Base-by-base conservation (phyloP, 2,797 vertebrate genomes). In the Pseudochirops cupreus region DNA sequence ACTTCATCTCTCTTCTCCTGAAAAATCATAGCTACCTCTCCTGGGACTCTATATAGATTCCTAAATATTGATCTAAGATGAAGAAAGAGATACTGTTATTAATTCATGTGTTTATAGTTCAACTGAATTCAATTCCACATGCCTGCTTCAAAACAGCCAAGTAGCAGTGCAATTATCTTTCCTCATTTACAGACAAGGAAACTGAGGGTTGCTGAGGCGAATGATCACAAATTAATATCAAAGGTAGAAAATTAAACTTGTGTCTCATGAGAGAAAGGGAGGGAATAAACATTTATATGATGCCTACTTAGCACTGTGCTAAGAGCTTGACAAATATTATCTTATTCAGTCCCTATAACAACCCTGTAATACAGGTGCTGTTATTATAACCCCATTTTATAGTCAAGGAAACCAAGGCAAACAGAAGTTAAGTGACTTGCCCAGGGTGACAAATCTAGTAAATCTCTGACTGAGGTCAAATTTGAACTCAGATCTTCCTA, bases 121-220 rank as follows among this genome's bases (percentile, higher is more conserved):
- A 74, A 18, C 33, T 18, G 33, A 39, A 74, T 74, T 74, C 6
- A 21, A 21, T 74, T 74, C n/a, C 39, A 39, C 33, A 18, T n/a
- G n/a, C 16, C n/a, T 74, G 33, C 33, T 39, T 74, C 33, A 74
- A 5, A 74, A 21, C 16, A 74, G n/a, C 62, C 62, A 74, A 21
- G 33, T 67, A 67, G 59, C 33, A 67, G 33, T 67, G 92, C 39
- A 91, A 11, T 33, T 94, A 54, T 33, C 50, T 94, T 59, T 95
- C 92, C 91, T 26, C 28, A 10, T 92, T 96, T 95, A 87, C 56
- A 29, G 91, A 24, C 29, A 92, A 95, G 93, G 90, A 95, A 95
- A 94, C 92, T 21, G 24, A 92, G 54, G 16, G 29, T 90, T 55
- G 89, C 87, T 93, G 55, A 95, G 92, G 82, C 39, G 92, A 91